Conservation (phyloP, 2,888 invertebrate genomes). For the Drosophila hamatofila region DNA sequence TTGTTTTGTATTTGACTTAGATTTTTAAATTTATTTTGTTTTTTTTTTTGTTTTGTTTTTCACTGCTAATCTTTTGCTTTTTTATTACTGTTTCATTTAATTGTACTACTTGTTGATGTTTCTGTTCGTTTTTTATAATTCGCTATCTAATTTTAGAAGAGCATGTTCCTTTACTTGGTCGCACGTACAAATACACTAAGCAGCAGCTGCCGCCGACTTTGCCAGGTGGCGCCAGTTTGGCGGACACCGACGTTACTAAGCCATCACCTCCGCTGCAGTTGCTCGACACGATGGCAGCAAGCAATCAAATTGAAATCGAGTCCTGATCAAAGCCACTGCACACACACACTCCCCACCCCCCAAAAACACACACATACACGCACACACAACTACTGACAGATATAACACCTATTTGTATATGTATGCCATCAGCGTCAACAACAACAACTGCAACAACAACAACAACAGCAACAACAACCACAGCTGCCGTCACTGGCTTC, state of each 20-base stretch:
- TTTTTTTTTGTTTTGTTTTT: neutral
- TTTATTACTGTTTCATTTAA: slow-evolving; percentile 16
- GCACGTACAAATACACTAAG: slow-evolving; percentile 81
- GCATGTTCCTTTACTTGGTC: slow-evolving; percentile 86
- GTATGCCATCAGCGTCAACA: neutral
- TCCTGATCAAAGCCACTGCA: slow-evolving; percentile 18
- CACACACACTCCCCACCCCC: neutral
- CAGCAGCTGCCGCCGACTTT: slow-evolving; percentile 26
- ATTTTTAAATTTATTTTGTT: neutral
- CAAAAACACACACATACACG: slow-evolving; percentile 19
- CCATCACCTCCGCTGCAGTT: slow-evolving; percentile 32
- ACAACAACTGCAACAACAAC: neutral
- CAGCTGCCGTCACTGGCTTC: neutral
- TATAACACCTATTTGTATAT: slow-evolving; percentile 2
- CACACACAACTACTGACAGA: neutral
- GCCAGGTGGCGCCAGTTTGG: slow-evolving; percentile 35
- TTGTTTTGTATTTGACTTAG: neutral
- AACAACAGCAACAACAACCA: neutral
- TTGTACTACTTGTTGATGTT: slow-evolving; percentile 52
- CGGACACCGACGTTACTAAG: slow-evolving; percentile 48
- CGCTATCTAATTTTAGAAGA: slow-evolving; percentile 85
- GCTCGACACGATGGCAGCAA: slow-evolving; percentile 39
- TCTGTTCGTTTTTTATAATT: slow-evolving; percentile 63
- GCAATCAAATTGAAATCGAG: slow-evolving; percentile 19
- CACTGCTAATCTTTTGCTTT: slow-evolving; percentile 16